Conservation (phyloP, 2,888 invertebrate species). For the Microdon myrmicae region DNA sequence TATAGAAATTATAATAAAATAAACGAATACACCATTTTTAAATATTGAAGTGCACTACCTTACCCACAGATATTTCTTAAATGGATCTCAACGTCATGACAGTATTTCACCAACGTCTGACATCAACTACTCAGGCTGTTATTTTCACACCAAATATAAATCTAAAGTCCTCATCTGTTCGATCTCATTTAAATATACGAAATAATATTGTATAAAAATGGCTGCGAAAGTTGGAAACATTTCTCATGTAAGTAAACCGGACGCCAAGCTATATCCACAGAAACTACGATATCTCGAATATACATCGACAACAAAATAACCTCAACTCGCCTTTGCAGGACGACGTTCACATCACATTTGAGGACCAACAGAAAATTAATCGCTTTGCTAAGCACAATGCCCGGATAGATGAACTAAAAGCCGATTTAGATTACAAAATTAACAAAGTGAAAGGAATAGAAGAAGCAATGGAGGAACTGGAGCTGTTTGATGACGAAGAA, state of each 20-base stretch:
- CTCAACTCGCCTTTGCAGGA: conserved; percentile 66
- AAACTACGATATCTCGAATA: neutral
- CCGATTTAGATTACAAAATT: conserved; percentile 86
- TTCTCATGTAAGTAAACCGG: conserved; percentile 72
- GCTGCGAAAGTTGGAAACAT: conserved; percentile 69
- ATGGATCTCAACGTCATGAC: no score
- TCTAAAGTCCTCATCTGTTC: conserved; percentile 22
- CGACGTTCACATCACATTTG: conserved; percentile 93
- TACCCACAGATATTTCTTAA: no score
- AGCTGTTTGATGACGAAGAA: conserved; percentile 79
- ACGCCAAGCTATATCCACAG: neutral
- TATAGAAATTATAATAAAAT: neutral
- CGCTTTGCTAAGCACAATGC: conserved; percentile 94
- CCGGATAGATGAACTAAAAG: conserved; percentile 88
- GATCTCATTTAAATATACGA: conserved; percentile 6
- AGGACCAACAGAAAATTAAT: conserved; percentile 98
- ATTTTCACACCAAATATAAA: conserved; percentile 35
- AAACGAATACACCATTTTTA: no score
- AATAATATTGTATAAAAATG: conserved; percentile 56
- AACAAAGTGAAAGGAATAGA: conserved; percentile 92
- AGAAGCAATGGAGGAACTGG: conserved; percentile 90
- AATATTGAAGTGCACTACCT: no score
- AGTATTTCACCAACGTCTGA: conserved; percentile 9
- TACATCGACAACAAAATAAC: conserved; percentile 11
- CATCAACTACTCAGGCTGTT: conserved; percentile 17